Evolutionary conservation across 2,113 vertebrate species (phyloP), one percentile per base, ranked within the genome.

Genomic region (Diphyllodes magnificus): DNA sequence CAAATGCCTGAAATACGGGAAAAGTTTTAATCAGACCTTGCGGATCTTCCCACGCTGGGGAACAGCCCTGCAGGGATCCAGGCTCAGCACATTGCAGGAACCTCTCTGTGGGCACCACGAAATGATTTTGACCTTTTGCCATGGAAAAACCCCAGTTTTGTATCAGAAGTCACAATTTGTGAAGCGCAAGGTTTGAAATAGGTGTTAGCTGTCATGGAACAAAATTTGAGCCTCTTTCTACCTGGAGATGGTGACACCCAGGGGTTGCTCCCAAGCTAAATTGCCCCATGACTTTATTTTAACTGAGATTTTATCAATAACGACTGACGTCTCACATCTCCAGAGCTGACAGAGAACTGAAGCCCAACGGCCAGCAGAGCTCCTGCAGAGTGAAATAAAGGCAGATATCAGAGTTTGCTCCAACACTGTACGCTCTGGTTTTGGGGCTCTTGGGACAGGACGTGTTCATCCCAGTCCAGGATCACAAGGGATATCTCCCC

Each of bases 81-180:
- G 19, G 45, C 59, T n/a, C 22, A 6, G 70, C 2, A 10, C 37
- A 28, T 0, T 0, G 1, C 1, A 3, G n/a, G 16, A 65, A 45
- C 20, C 10, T 21, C 19, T 28, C 59, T 35, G 35, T 10, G 24
- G 45, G 37, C 39, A 33, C 31, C 1, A 4, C 33, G 6, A 59
- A 42, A 59, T 11, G 0, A 44, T 70, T 81, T 20, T 18, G 22
- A 73, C 17, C 17, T 44, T 66, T 75, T 18, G 20, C 21, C 33
- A 18, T 5, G 44, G 35, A 33, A 71, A 49, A 42, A 33, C 7
- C 0, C 1, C 27, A 10, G 3, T 39, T 81, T 39, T 28, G 8
- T 15, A 10, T 47, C 45, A 53, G 31, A 37, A 31, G 21, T 56
- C 30, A 37, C 3, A 33, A 13, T 51, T 63, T 54, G 19, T 50